Evolutionary conservation across 2,113 vertebrate species (phyloP).

Genomic region (Aspidoscelis tigris): DNA sequence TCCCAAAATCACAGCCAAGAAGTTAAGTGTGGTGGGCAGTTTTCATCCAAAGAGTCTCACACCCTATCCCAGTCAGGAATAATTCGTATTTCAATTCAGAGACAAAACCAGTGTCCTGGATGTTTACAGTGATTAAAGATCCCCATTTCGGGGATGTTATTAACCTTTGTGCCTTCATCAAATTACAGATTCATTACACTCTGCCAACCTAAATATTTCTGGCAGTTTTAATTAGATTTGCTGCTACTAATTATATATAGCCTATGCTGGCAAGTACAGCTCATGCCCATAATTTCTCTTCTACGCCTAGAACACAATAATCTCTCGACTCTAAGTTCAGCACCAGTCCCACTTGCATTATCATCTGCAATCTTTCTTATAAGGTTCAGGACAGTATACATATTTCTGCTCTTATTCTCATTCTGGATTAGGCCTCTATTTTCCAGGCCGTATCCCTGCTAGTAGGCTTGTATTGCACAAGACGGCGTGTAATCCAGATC

Average conservation of each 20-base stretch:
- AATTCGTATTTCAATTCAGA: conserved; percentile 45
- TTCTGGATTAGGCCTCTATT: too few species aligned
- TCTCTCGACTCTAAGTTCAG: too few species aligned
- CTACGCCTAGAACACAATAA: neutral
- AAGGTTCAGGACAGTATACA: neutral
- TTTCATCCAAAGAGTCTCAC: neutral
- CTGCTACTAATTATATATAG: conserved; percentile 17
- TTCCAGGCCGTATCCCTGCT: too few species aligned
- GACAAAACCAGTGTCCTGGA: conserved; percentile 26
- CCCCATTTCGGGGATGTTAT: conserved; percentile 40
- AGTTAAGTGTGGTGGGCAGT: conserved; percentile 33
- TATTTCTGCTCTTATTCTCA: too few species aligned
- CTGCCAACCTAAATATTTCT: conserved; percentile 44
- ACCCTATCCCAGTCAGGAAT: conserved; percentile 19
- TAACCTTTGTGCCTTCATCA: conserved; percentile 31
- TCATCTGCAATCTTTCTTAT: neutral
- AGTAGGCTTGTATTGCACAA: too few species aligned
- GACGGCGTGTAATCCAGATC: too few species aligned
- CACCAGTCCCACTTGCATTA: neutral
- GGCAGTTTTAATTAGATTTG: conserved; percentile 15
- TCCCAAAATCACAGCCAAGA: conserved; percentile 34
- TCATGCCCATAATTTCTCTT: neutral
- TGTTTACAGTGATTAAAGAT: conserved; percentile 48
- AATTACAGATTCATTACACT: conserved; percentile 46
- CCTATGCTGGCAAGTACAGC: neutral